A percentile compares a stretch with the other conserved stretches of the same genome.
phyloP scores from a whole-genome alignment of 2,888 invertebrate genomes.

The Phaedon cochleariae region DNA sequence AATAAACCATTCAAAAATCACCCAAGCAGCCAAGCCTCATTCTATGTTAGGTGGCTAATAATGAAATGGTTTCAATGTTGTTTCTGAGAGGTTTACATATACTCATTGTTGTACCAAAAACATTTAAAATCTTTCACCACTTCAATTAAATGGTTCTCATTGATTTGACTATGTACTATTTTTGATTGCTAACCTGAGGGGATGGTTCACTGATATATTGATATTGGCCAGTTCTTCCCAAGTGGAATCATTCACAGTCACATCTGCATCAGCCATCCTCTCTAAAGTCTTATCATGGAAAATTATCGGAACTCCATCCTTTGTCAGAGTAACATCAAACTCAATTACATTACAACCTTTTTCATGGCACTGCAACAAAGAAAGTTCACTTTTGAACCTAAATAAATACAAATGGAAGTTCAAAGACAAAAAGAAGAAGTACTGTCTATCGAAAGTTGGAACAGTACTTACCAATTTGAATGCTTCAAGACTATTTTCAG shows the following conservation, averaged over 20 bases:
- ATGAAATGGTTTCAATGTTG: too few species aligned
- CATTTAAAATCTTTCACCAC: too few species aligned
- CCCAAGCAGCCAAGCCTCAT: too few species aligned
- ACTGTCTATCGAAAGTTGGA: background rate
- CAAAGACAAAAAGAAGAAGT: background rate
- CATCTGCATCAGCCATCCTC: constrained; percentile 68
- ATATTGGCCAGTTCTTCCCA: constrained; percentile 71
- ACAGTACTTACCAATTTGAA: constrained; percentile 72
- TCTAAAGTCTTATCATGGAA: constrained; percentile 80
- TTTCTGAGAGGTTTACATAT: too few species aligned
- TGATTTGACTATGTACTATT: too few species aligned
- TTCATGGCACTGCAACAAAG: constrained; percentile 70
- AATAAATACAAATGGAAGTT: background rate
- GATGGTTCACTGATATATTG: constrained; percentile 75
- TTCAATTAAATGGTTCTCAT: too few species aligned
- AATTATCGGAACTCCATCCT: constrained; percentile 77
- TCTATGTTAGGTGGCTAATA: too few species aligned
- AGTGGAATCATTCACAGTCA: constrained; percentile 67
- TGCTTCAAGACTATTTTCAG: constrained; percentile 81
- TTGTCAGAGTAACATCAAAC: constrained; percentile 78
- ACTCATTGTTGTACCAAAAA: too few species aligned
- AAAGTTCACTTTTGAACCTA: too few species aligned
- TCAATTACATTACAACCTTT: constrained; percentile 79
- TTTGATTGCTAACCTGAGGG: constrained; percentile 66
- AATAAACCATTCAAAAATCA: too few species aligned